phyloP scores from a whole-genome alignment of 2,888 invertebrate species.

The Dyspetes luteomarginatus region DNA sequence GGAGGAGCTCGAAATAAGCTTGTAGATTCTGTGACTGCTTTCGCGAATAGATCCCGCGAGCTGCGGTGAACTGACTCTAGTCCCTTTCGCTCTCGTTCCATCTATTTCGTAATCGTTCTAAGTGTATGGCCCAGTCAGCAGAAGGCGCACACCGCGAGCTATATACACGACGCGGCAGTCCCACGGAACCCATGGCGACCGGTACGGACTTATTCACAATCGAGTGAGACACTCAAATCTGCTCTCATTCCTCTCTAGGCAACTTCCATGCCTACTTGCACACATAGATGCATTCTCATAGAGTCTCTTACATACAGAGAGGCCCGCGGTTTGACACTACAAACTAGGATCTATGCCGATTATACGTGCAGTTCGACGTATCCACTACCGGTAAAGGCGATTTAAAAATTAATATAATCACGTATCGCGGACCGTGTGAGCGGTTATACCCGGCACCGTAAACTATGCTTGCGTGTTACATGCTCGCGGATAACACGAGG shows the following conservation, averaged over 20 bases:
- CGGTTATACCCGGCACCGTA: neutral
- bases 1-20: constrained; percentile 26
- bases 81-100: constrained; percentile 69
- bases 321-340: constrained; percentile 20
- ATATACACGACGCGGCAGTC: constrained; percentile 28
- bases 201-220: constrained; percentile 62
- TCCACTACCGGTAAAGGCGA: constrained; percentile 34
- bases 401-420: constrained; percentile 59
- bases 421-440: constrained; percentile 38
- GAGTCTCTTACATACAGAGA: constrained; percentile 18
- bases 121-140: constrained; percentile 53
- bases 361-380: constrained; percentile 25
- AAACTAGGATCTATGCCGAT: constrained; percentile 33
- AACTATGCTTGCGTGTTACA: constrained; percentile 12
- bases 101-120: constrained; percentile 66
- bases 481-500: constrained; percentile 23
- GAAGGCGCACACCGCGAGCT: constrained; percentile 38
- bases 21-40: constrained; percentile 35
- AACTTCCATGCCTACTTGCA: too few relatives aligned
- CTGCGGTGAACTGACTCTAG: constrained; percentile 41
- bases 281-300: too few relatives aligned
- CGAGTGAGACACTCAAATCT: constrained; percentile 47
- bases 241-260: constrained; percentile 30
- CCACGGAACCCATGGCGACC: constrained; percentile 56
- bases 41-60: constrained; percentile 47